A percentile compares a stretch with the other conserved stretches of the same genome.
Conservation (phyloP, 2,113 vertebrate genomes). For the Clarias macrocephalus region DNA sequence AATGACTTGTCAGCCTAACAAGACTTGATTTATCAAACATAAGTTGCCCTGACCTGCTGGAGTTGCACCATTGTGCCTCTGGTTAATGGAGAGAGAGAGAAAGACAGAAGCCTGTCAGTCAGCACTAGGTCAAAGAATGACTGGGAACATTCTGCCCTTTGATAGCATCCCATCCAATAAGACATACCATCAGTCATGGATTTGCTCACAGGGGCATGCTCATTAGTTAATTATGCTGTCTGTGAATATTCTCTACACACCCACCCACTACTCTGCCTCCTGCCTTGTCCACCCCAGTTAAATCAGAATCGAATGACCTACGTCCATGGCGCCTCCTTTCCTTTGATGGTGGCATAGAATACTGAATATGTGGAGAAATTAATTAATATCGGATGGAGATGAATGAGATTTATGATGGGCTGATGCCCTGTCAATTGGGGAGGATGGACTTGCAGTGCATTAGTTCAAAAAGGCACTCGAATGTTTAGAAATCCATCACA, state of each 20-base stretch:
- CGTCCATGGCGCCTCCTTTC: conserved; percentile 10
- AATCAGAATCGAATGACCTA: conserved; percentile 45
- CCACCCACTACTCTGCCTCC: conserved; percentile 22
- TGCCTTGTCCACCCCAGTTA: conserved; percentile 47
- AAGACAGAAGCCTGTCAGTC: conserved; percentile 44
- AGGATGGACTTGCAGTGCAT: conserved; percentile 20
- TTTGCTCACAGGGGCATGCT: conserved; percentile 37
- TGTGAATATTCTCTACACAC: conserved; percentile 36
- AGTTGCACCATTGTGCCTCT: conserved; percentile 21
- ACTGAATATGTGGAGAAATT: conserved; percentile 32
- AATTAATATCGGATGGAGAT: conserved; percentile 26
- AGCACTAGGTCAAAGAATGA: conserved; percentile 37
- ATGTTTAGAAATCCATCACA: conserved; percentile 21
- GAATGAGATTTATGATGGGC: conserved; percentile 18
- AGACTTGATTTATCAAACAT: conserved; percentile 30
- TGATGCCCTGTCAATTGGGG: conserved; percentile 22
- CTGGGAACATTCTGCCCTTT: conserved; percentile 31
- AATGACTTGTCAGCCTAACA: conserved; percentile 41
- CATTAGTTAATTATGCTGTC: conserved; percentile 57
- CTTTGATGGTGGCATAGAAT: conserved; percentile 1
- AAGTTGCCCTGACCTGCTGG: background rate
- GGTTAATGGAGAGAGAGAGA: conserved; percentile 31
- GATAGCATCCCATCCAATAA: conserved; percentile 47
- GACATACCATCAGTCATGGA: conserved; percentile 45
- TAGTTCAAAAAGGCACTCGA: background rate